Evolutionary conservation across 2,888 invertebrate species (phyloP).

Genomic region (Hedya salicella): DNA sequence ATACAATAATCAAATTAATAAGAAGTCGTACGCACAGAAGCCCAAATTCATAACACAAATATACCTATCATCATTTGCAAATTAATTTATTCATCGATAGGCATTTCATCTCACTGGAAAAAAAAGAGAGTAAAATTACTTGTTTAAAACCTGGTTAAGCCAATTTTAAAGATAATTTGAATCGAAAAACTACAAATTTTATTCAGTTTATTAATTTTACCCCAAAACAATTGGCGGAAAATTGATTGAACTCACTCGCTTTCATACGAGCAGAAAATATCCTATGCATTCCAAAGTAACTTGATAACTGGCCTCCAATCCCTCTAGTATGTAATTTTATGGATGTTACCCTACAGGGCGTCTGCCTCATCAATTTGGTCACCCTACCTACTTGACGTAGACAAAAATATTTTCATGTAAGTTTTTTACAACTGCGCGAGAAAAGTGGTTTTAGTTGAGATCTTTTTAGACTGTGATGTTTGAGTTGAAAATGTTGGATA

Average conservation of each 20-base stretch:
- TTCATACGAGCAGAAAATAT: constrained; percentile 66
- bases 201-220: constrained; percentile 40
- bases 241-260: constrained; percentile 57
- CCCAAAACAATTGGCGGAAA: constrained; percentile 56
- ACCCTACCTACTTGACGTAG: constrained; percentile 49
- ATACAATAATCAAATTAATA: no score
- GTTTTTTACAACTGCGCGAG: not conserved
- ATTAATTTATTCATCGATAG: no score
- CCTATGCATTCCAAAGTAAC: constrained; percentile 75
- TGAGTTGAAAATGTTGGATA: constrained; percentile 44
- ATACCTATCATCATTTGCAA: no score
- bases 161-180: not conserved
- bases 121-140: no score
- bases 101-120: no score
- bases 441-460: not conserved
- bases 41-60: no score
- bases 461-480: constrained; percentile 46
- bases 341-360: constrained; percentile 62
- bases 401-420: not conserved
- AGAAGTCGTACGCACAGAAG: no score
- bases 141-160: no score
- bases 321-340: constrained; percentile 70
- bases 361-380: constrained; percentile 58
- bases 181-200: not conserved
- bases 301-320: constrained; percentile 68